Evolutionary conservation across 2,113 vertebrate species (phyloP).

Genomic region (Chlorodrepanis virens): DNA sequence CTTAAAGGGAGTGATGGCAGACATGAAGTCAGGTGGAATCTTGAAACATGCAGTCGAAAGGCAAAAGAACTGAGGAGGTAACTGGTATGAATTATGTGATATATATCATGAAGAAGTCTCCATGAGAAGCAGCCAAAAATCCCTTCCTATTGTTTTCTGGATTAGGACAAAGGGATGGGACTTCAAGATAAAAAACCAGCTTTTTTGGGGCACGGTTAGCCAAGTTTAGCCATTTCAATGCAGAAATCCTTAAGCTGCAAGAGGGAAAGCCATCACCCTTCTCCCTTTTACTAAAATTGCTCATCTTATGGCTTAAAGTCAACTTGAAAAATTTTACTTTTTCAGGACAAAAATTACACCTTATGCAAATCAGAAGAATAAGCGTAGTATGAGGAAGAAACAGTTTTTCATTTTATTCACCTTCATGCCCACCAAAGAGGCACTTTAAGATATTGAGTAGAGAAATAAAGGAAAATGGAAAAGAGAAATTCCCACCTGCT

Average conservation of each 20-base stretch:
- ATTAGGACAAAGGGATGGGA: background rate
- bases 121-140: background rate
- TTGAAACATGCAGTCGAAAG: background rate
- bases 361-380: background rate
- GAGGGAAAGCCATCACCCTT: background rate
- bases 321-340: background rate
- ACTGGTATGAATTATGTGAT: background rate
- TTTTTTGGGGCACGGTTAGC: background rate
- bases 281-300: background rate
- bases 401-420: background rate
- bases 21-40: background rate
- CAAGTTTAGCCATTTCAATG: background rate
- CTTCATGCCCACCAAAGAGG: background rate
- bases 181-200: background rate
- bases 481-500: background rate
- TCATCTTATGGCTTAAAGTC: background rate
- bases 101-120: background rate
- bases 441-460: background rate
- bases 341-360: background rate
- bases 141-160: background rate
- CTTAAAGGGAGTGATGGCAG: background rate
- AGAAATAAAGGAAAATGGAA: background rate
- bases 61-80: background rate
- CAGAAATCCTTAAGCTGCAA: background rate
- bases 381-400: background rate